Percentiles rank a stretch among this genome's conserved stretches.
Evolutionary conservation across 2,113 vertebrate genomes (phyloP).

Genomic region (Chascanopsetta lugubris): DNA sequence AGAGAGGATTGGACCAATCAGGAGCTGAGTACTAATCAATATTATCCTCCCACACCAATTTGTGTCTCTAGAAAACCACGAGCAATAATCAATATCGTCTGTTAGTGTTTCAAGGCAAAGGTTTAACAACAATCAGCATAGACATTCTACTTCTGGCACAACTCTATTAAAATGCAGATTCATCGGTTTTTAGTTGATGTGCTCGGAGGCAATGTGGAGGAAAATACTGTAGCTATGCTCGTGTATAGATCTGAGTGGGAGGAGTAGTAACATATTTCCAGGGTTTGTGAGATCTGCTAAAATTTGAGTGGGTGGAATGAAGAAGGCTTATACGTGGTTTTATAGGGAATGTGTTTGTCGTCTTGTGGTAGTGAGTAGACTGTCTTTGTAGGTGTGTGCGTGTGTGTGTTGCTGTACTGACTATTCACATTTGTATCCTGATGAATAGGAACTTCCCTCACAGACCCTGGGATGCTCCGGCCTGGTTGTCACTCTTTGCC

Average conservation of each 20-base stretch:
- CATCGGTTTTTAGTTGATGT: background rate
- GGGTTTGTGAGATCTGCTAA: constrained; percentile 34
- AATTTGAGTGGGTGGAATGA: constrained; percentile 48
- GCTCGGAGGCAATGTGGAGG: background rate
- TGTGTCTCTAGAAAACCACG: too few relatives aligned
- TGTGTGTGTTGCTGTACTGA: background rate
- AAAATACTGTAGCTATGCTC: background rate
- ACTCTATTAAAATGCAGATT: background rate
- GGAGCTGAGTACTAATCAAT: too few relatives aligned
- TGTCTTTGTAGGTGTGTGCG: background rate
- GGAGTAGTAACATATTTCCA: constrained; percentile 39
- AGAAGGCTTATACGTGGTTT: constrained; percentile 22
- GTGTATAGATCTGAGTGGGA: constrained; percentile 28
- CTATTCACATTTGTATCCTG: constrained; percentile 16
- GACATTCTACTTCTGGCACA: background rate
- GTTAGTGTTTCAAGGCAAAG: background rate
- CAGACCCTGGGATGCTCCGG: constrained; percentile 27
- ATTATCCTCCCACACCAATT: too few relatives aligned
- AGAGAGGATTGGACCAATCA: too few relatives aligned
- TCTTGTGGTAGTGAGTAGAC: constrained; percentile 1
- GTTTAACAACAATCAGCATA: background rate
- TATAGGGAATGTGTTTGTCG: background rate
- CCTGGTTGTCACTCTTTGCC: constrained; percentile 26
- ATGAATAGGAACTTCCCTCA: background rate
- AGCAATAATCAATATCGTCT: background rate